phyloP scores from a whole-genome alignment of 2,797 vertebrate species.

The Pygocentrus nattereri region DNA sequence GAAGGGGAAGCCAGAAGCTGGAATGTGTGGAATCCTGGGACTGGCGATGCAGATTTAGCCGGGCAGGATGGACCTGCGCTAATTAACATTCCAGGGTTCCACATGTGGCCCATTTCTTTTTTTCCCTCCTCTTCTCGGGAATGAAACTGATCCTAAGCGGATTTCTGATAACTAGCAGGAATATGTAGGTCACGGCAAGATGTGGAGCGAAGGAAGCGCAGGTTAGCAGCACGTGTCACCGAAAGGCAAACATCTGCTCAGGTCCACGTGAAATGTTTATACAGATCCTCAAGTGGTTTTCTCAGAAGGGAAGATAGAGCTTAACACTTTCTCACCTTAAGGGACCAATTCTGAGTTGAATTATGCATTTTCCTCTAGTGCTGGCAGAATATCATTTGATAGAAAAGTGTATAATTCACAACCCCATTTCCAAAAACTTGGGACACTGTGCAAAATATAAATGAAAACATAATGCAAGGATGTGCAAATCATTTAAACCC shows the following conservation, averaged over 20 bases:
- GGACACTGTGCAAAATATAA: no score
- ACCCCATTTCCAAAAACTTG: no score
- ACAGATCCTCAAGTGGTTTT: constrained; percentile 1
- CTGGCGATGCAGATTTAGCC: not conserved
- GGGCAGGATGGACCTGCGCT: not conserved
- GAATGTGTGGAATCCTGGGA: not conserved
- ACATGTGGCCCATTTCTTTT: not conserved
- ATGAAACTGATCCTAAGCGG: constrained; percentile 6
- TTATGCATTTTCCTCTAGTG: not conserved
- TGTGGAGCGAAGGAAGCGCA: not conserved
- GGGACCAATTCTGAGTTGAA: no score
- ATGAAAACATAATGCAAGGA: no score
- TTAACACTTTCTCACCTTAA: no score
- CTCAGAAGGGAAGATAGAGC: not conserved
- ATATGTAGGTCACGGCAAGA: not conserved
- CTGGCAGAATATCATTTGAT: no score
- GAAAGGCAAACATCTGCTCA: constrained; percentile 21
- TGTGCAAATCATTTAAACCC: no score
- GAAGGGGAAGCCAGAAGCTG: not conserved
- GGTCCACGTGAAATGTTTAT: not conserved
- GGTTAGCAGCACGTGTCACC: constrained; percentile 4
- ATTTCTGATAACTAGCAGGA: constrained; percentile 24
- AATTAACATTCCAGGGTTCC: constrained; percentile 56
- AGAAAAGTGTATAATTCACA: no score
- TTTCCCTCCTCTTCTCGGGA: not conserved